Base-by-base conservation (phyloP, 2,113 vertebrate genomes). In the Cisticola juncidis region DNA sequence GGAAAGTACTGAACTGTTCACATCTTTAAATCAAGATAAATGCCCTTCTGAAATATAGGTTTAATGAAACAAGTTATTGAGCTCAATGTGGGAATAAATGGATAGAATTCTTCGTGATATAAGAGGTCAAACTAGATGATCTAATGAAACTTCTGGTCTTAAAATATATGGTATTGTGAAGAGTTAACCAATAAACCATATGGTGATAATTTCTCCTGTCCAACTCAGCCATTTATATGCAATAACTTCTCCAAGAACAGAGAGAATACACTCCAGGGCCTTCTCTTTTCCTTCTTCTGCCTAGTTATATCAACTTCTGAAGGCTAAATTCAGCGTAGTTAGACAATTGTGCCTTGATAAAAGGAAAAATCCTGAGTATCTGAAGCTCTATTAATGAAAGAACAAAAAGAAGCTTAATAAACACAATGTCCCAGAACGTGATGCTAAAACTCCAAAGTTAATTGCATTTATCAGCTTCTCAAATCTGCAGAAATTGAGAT, bases 101-200 rank as follows among this genome's bases (percentile, higher is more conserved):
- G 21, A 25, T 36, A 66, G 22, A 81, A 81, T 51, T 92, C 28
- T 33, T 81, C 5, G 1, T 65, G 42, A 54, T 74, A 70, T 3
- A 91, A 31, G 54, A 95, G 48, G 28, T 65, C 28, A 86, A 23
- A 82, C 29, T 54, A 50, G 18, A 73, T 25, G 12, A 81, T 47
- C 23, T 84, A 78, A 81, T 70, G 17, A 45, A 94, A 79, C 14
- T 65, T 81, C 36, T 70, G 29, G 7, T 50, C 35, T 88, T 90
- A 71, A 81, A 90, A 85, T 42, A 45, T 33, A 51, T 19, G 25
- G 72, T 88, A 77, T 6, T 57, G 12, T 54, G 42, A 91, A 94
- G 60, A 78, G 73, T 86, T 89, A 91, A 94, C 77, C 51, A 81
- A 74, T 71, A 91, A 91, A 84, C 50, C 56, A 54, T 58, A 74